These are phyloP conservation scores for Acrocephalus kingi DNA, from an alignment of 2,113 vertebrate species.

Conservation along the genomic window DNA sequence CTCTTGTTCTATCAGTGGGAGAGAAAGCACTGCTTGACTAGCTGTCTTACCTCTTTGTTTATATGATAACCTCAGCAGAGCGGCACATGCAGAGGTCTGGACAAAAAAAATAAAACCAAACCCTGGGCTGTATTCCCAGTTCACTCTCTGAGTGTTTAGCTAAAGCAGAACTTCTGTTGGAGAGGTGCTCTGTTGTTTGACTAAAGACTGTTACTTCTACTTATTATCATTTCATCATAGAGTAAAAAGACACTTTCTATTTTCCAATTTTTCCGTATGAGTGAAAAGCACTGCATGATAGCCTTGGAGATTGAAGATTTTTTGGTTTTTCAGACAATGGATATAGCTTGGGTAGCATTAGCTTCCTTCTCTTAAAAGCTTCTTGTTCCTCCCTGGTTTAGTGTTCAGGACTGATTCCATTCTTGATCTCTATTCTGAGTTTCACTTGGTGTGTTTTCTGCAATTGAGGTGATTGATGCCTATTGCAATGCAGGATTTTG, in stretches of 20 bases:
- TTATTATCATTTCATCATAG: constrained; percentile 13
- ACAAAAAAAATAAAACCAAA: constrained; percentile 2
- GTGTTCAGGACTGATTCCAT: neutral
- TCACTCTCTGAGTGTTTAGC: neutral
- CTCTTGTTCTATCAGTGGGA: neutral
- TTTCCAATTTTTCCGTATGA: constrained; percentile 10
- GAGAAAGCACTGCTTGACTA: neutral
- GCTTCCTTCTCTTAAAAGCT: neutral
- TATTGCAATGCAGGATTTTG: neutral
- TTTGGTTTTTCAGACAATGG: constrained; percentile 13
- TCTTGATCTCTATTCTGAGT: neutral
- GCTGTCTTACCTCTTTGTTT: constrained; percentile 5
- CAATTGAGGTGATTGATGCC: neutral
- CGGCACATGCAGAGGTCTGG: neutral
- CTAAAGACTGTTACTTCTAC: constrained; percentile 31
- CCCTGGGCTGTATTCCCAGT: constrained; percentile 3
- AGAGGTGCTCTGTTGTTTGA: constrained; percentile 19
- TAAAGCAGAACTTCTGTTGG: neutral
- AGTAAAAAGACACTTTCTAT: constrained; percentile 9
- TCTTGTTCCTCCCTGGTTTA: neutral
- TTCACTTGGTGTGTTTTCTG: neutral
- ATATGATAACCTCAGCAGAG: constrained; percentile 10
- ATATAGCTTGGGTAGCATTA: neutral
- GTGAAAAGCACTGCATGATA: constrained; percentile 10
- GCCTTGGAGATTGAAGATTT: neutral